These are phyloP conservation scores for Ecdyonurus torrentis DNA, from an alignment of 2,888 invertebrate species.

Conservation along the genomic window DNA sequence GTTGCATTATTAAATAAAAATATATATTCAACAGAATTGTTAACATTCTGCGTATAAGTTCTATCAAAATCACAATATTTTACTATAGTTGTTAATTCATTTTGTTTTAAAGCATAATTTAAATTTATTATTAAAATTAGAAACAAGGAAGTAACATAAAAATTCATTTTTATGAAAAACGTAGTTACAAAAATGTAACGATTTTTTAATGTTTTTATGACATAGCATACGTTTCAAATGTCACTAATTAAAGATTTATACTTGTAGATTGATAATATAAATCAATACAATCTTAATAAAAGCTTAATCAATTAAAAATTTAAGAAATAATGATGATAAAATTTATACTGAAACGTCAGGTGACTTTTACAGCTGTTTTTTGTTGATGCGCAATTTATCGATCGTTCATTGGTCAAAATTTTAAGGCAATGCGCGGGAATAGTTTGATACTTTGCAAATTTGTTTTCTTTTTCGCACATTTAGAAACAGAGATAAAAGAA, in stretches of 20 bases:
- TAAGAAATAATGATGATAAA: background rate
- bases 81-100: background rate
- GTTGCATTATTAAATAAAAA: background rate
- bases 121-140: background rate
- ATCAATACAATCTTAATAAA: background rate
- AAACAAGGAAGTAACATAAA: background rate
- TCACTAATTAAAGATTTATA: background rate
- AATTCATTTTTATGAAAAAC: background rate
- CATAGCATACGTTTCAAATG: background rate
- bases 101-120: background rate
- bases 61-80: background rate
- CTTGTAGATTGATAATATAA: background rate
- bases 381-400: background rate
- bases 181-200: background rate
- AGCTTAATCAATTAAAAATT: background rate
- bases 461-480: too few species aligned
- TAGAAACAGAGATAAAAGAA: too few species aligned
- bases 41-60: background rate
- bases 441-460: background rate
- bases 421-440: background rate
- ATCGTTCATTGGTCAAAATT: background rate
- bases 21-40: background rate
- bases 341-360: background rate
- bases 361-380: background rate
- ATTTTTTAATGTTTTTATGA: too few species aligned